Evolutionary conservation across 1,140 invertebrate species (phyloP).

Genomic region (Musca domestica): DNA sequence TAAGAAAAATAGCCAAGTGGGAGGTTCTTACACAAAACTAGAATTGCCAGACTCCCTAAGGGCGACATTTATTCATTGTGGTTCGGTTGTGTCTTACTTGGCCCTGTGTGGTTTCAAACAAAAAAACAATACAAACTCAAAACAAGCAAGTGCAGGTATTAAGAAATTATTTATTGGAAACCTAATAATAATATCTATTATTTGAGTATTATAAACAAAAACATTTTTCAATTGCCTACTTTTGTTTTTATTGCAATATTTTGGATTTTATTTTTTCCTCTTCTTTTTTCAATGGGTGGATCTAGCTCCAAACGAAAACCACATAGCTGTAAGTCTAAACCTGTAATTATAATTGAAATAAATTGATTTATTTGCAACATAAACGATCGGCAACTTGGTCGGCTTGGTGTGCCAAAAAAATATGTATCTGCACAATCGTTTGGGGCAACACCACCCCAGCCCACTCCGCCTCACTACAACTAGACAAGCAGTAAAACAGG

Average conservation of each 20-base stretch:
- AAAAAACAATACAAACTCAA: neutral
- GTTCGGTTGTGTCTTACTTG: neutral
- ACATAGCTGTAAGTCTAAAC: neutral
- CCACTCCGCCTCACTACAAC: neutral
- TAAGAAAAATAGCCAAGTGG: conserved; percentile 4
- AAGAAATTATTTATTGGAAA: neutral
- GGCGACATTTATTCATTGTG: conserved; percentile 8
- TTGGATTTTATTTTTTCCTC: too few species aligned
- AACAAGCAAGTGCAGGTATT: neutral
- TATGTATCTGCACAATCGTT: too few species aligned
- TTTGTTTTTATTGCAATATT: neutral
- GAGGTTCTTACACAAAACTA: neutral
- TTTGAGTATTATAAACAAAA: neutral
- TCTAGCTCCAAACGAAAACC: too few species aligned
- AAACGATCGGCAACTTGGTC: neutral
- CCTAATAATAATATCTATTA: neutral
- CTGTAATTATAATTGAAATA: conserved; percentile 19
- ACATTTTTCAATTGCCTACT: neutral
- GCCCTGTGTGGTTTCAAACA: neutral
- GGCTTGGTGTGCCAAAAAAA: neutral
- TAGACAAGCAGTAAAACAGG: neutral
- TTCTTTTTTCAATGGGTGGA: too few species aligned
- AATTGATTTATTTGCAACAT: conserved; percentile 10
- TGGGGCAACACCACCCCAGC: neutral
- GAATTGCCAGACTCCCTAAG: conserved; percentile 2